Evolutionary conservation across 64 coral and sea anemone genomes (phyloP).

Genomic region (Montipora sp.): DNA sequence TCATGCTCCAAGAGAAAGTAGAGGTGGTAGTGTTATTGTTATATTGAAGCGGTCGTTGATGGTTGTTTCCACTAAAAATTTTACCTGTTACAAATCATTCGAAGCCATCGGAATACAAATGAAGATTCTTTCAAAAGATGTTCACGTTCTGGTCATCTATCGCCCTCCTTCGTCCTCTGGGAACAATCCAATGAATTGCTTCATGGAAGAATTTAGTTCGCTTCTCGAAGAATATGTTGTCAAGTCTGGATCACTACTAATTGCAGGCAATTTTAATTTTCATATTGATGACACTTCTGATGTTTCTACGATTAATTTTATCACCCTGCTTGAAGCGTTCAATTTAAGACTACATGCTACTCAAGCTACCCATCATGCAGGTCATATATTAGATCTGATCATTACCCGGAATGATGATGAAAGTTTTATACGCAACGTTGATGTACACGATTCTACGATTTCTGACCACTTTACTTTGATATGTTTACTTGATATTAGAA

Average conservation of each 20-base stretch:
- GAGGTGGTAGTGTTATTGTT: slow-evolving; percentile 53
- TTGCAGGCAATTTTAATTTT: slow-evolving; percentile 49
- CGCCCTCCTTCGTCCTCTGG: slow-evolving; percentile 14
- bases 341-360: slow-evolving; percentile 57
- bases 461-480: slow-evolving; percentile 55
- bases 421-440: slow-evolving; percentile 27
- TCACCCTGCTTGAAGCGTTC: slow-evolving; percentile 39
- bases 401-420: slow-evolving; percentile 60
- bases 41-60: slow-evolving; percentile 28
- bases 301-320: slow-evolving; percentile 27
- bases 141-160: slow-evolving; percentile 17
- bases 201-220: slow-evolving; percentile 53
- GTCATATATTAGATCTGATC: slow-evolving; percentile 60
- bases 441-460: slow-evolving; percentile 30
- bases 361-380: slow-evolving; percentile 51
- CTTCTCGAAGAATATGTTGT: slow-evolving; percentile 44
- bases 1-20: slow-evolving; percentile 27
- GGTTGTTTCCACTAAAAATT: slow-evolving; percentile 32
- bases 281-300: slow-evolving; percentile 50
- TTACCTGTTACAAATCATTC: slow-evolving; percentile 45
- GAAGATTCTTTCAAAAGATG: slow-evolving; percentile 19
- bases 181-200: slow-evolving; percentile 48
- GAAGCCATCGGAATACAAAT: slow-evolving; percentile 38
- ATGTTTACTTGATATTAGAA: slow-evolving; percentile 40
- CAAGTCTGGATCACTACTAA: slow-evolving; percentile 54